Conservation (phyloP, 2,797 vertebrate species). For the Schizothorax lantsangensis region DNA sequence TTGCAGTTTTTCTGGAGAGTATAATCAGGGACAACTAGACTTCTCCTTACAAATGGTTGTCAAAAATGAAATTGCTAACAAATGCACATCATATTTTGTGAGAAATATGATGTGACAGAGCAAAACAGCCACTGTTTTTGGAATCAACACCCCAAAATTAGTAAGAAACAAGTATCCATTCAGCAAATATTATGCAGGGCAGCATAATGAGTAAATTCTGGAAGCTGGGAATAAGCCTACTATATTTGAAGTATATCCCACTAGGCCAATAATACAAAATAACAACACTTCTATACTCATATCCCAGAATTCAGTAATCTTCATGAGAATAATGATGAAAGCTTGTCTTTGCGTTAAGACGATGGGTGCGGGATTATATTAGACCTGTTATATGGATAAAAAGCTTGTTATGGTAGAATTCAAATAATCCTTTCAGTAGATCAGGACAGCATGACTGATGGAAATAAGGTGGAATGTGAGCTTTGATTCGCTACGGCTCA, state of each 20-base stretch:
- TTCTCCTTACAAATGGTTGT: background rate
- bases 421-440: conserved; percentile 23
- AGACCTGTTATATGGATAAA: conserved; percentile 28
- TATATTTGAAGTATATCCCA: conserved; percentile 1
- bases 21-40: background rate
- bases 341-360: background rate
- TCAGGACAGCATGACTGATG: conserved; percentile 23
- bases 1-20: background rate
- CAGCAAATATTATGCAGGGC: background rate
- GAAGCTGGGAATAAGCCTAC: background rate
- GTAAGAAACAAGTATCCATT: background rate
- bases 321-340: background rate
- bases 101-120: background rate
- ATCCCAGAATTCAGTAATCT: background rate
- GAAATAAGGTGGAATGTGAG: conserved; percentile 23
- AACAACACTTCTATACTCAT: background rate
- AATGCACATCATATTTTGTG: background rate
- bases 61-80: background rate
- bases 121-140: background rate
- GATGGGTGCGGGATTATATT: conserved; percentile 11
- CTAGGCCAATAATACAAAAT: background rate
- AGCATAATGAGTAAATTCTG: background rate
- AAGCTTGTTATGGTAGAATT: conserved; percentile 28
- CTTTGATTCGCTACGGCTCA: conserved; percentile 17
- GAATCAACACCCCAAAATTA: background rate